These are phyloP conservation scores for Patagioenas fasciata DNA, from an alignment of 2,113 vertebrate species.

Conservation along the genomic window DNA sequence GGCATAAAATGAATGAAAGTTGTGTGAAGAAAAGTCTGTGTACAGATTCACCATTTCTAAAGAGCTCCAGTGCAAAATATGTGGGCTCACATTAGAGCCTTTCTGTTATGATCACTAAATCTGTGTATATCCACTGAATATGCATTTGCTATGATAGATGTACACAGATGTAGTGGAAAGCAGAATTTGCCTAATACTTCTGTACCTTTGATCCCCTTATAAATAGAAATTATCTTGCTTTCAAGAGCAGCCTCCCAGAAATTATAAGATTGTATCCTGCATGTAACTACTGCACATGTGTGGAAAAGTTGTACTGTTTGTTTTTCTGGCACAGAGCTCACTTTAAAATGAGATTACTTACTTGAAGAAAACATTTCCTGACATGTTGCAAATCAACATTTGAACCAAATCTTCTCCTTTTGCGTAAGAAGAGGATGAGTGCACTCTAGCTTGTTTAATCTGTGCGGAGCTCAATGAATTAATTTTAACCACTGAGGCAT, in stretches of 20 bases:
- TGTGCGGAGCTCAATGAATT: constrained; percentile 65
- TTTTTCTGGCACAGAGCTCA: constrained; percentile 66
- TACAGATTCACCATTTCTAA: not conserved
- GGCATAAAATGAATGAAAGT: not conserved
- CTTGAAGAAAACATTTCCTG: constrained; percentile 76
- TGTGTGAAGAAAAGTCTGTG: not conserved
- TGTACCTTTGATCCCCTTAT: constrained; percentile 52
- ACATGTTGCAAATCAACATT: constrained; percentile 71
- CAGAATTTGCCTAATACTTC: constrained; percentile 6
- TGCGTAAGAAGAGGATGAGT: constrained; percentile 42
- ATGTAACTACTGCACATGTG: not conserved
- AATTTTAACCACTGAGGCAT: constrained; percentile 61
- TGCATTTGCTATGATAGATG: not conserved
- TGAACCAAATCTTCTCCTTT: constrained; percentile 71
- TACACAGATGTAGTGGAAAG: not conserved
- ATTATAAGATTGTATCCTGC: constrained; percentile 27
- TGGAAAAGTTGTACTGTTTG: constrained; percentile 66
- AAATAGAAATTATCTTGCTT: constrained; percentile 43
- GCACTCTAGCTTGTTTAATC: constrained; percentile 72
- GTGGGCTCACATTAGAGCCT: not conserved
- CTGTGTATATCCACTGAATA: not conserved
- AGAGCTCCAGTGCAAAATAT: not conserved
- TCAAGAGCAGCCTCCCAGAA: constrained; percentile 60
- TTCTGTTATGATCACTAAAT: constrained; percentile 3
- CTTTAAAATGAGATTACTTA: constrained; percentile 75